Evolutionary conservation across 2,113 vertebrate species (phyloP), one percentile per base, ranked within the genome.

Genomic region (Syngnathus floridae): DNA sequence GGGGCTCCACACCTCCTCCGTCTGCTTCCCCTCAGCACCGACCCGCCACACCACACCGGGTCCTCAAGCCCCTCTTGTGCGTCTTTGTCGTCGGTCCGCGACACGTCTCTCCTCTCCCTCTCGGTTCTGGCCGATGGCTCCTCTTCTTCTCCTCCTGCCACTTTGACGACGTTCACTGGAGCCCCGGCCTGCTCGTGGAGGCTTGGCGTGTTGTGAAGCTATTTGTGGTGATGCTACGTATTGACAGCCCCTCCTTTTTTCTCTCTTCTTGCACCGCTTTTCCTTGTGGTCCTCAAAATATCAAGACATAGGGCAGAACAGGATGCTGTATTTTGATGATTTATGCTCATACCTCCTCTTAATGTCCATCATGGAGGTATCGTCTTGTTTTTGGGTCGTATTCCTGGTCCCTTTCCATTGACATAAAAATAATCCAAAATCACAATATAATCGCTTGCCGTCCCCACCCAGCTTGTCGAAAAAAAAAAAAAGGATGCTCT

Each of bases 101-200:
- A 19, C 7, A 52, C 64, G 58, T 60, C 41, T 16, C 59, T 26
- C 40, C n/a, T 22, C 5, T 6, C 38, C 40, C 40, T 26, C 77
- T 80, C 74, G 0, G 68, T 78, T 63, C 70, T 46, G 4, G 59
- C 52, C 16, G 26, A 17, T 46, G 40, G 69, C 77, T 79, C 78
- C 75, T 80, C 77, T 62, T 81, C 74, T 26, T 73, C 79, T 74
- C 81, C 84, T 84, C 78, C 87, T 84, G 84, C 87, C 87, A 89
- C 87, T 72, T 76, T 87, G 86, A 69, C 74, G 67, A 69, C 64
- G 59, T 31, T 57, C 54, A n/a, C 58, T 4, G 73, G 66, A 40
- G 66, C 77, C 69, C 74, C 65, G 73, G 83, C 83, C 86, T 78
- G 77, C 76, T 77, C 5, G 69, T 68, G 81, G 83, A 81, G 73